Percentiles rank a stretch among this genome's conserved stretches.
These are phyloP conservation scores for Lathamus discolor DNA, from an alignment of 2,113 vertebrate genomes.

Conservation along the genomic window DNA sequence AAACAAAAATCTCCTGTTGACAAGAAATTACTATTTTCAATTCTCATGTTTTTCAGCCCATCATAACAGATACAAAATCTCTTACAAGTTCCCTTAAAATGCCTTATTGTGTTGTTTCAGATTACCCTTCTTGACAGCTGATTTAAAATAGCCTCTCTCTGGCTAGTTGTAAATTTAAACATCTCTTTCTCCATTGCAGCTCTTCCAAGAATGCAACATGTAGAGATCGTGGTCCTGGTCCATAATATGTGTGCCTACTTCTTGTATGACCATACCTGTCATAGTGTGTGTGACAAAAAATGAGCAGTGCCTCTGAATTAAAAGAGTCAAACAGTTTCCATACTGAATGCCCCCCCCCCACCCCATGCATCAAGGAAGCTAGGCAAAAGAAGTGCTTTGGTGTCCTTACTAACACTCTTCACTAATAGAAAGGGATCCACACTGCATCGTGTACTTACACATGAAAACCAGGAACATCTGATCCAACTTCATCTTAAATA, in stretches of 20 bases:
- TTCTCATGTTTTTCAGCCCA: neutral
- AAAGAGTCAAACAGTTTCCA: neutral
- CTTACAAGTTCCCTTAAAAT: neutral
- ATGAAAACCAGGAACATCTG: neutral
- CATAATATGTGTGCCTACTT: neutral
- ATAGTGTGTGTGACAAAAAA: neutral
- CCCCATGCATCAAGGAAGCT: neutral
- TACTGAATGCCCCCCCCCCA: neutral
- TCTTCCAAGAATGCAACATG: neutral
- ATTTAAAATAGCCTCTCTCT: neutral
- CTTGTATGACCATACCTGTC: neutral
- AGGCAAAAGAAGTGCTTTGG: neutral
- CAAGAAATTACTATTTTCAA: neutral
- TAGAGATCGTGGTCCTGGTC: neutral
- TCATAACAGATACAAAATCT: neutral
- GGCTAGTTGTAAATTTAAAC: neutral
- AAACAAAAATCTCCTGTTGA: rapidly evolving
- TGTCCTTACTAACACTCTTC: neutral
- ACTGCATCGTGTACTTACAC: neutral
- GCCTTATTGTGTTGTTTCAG: neutral
- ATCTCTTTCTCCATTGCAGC: neutral
- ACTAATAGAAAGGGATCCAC: neutral
- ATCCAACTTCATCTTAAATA: neutral
- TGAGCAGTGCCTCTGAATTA: neutral
- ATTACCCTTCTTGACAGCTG: neutral